phyloP scores from a whole-genome alignment of 2,888 invertebrate genomes.

The Chironomus riparius region DNA sequence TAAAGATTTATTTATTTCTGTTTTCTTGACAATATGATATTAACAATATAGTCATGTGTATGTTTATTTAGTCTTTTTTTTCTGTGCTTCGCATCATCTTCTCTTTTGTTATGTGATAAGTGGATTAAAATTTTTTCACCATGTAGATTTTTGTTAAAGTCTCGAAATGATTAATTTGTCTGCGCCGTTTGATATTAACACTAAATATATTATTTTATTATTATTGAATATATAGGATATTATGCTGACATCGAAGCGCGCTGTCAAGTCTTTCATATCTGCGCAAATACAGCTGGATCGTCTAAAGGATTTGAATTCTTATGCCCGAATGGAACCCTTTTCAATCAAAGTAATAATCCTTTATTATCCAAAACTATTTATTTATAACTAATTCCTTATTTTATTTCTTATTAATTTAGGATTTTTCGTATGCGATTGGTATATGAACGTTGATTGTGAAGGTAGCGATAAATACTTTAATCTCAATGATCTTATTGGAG shows the following conservation, averaged over 20 bases:
- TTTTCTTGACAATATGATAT: background rate
- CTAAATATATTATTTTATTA: background rate
- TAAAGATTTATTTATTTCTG: slow-evolving; percentile 27
- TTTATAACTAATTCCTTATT: slow-evolving; percentile 52
- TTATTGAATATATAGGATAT: slow-evolving; percentile 1
- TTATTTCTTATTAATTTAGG: background rate
- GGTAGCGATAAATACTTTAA: slow-evolving; percentile 11
- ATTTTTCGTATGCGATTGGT: slow-evolving; percentile 25
- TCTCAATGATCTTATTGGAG: slow-evolving; percentile 15
- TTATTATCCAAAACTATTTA: slow-evolving; percentile 47
- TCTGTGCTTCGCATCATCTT: background rate
- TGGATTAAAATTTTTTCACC: background rate
- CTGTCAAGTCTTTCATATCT: slow-evolving; percentile 21
- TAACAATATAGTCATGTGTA: background rate
- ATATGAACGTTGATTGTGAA: slow-evolving; percentile 18
- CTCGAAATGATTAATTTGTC: slow-evolving; percentile 10
- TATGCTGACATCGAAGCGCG: slow-evolving; percentile 25
- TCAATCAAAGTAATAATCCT: slow-evolving; percentile 46
- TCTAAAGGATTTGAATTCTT: slow-evolving; percentile 63
- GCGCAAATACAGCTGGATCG: slow-evolving; percentile 5
- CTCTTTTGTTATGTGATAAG: background rate
- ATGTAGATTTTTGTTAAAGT: background rate
- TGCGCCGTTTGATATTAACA: background rate
- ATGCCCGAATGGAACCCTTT: slow-evolving; percentile 59
- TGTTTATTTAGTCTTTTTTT: background rate